These are phyloP conservation scores for Saguinus imperator DNA, from an alignment of 2,113 vertebrate genomes.

Conservation along the genomic window DNA sequence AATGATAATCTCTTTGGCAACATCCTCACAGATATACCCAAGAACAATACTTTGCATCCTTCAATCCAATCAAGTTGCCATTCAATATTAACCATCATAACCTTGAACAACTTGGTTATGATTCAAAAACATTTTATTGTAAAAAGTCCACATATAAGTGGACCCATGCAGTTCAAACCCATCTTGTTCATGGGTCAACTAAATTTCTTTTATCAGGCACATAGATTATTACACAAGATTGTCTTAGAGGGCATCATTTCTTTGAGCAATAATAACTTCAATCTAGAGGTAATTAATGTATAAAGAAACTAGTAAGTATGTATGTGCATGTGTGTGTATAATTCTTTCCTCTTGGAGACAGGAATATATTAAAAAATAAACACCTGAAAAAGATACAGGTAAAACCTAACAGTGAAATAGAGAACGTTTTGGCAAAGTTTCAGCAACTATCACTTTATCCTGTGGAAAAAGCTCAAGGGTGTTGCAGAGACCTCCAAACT, in stretches of 20 bases:
- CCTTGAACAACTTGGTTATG: too few relatives aligned
- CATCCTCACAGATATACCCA: too few relatives aligned
- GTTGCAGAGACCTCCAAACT: constrained; percentile 38
- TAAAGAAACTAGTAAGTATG: background rate
- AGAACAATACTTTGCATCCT: too few relatives aligned
- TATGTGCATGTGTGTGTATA: background rate
- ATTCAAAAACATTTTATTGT: background rate
- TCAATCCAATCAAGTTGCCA: too few relatives aligned
- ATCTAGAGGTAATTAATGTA: background rate
- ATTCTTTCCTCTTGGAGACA: background rate
- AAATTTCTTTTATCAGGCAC: background rate
- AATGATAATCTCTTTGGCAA: too few relatives aligned
- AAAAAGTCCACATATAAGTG: background rate
- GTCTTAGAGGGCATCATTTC: background rate
- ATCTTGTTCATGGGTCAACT: background rate
- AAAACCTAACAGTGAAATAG: background rate
- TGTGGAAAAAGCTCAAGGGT: background rate
- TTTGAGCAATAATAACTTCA: background rate
- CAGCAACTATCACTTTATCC: constrained; percentile 16
- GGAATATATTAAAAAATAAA: constrained; percentile 11
- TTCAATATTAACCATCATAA: too few relatives aligned
- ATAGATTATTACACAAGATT: background rate
- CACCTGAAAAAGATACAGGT: background rate
- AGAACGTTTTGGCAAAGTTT: background rate
- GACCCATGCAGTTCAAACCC: background rate